Evolutionary conservation across 2,113 vertebrate species (phyloP).

Genomic region (Burhinus oedicnemus): DNA sequence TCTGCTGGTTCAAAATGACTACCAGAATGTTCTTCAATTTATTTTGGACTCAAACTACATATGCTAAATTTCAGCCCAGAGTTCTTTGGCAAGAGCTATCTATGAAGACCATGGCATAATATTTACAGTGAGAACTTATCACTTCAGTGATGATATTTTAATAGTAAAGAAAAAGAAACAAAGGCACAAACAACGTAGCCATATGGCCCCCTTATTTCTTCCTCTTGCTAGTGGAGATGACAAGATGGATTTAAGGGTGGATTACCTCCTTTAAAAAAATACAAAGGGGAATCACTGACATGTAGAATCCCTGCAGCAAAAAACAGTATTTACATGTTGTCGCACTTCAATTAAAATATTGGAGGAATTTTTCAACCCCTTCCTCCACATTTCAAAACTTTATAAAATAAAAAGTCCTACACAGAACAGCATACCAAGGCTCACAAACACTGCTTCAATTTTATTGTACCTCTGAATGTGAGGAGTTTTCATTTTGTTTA

Average conservation of each 20-base stretch:
- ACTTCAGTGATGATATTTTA: conserved; percentile 7
- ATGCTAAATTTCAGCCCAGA: neutral
- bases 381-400: neutral
- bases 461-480: neutral
- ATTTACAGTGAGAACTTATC: neutral
- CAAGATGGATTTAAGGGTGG: conserved; percentile 36
- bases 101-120: neutral
- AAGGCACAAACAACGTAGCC: neutral
- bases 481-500: neutral
- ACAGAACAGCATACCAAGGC: neutral
- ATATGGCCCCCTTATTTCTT: neutral
- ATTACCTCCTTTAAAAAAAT: neutral
- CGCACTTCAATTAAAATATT: conserved; percentile 20
- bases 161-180: neutral
- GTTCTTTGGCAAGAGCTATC: neutral
- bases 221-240: neutral
- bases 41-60: neutral
- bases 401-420: neutral
- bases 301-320: neutral
- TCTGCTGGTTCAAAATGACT: neutral
- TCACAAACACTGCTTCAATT: neutral
- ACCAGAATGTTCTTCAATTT: neutral
- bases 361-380: neutral
- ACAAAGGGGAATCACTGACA: conserved; percentile 24
- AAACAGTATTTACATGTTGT: neutral